Evolutionary conservation across 2,888 invertebrate genomes (phyloP).

Genomic region (Andrena flavipes): DNA sequence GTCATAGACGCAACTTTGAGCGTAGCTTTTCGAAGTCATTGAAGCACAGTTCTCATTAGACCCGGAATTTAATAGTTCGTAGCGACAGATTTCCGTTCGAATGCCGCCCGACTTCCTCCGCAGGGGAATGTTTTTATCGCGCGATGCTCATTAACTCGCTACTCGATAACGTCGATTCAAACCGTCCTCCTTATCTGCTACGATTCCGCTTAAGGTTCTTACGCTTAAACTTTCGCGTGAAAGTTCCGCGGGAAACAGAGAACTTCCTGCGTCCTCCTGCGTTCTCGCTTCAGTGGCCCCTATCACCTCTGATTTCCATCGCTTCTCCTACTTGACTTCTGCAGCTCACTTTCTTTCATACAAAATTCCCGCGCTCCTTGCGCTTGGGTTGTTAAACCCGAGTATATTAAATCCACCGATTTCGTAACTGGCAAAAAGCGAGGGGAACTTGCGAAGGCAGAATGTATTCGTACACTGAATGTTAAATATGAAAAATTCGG

Average conservation of each 20-base stretch:
- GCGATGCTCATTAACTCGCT: constrained; percentile 66
- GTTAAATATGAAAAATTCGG: not conserved
- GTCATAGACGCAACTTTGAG: not conserved
- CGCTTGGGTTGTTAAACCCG: constrained; percentile 46
- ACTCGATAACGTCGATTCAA: constrained; percentile 69
- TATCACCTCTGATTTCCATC: constrained; percentile 45
- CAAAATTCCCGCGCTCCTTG: not conserved
- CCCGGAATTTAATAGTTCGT: constrained; percentile 28
- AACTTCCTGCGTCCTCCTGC: constrained; percentile 57
- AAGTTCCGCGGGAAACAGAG: constrained; percentile 62
- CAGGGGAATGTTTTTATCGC: constrained; percentile 64
- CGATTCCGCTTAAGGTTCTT: constrained; percentile 53
- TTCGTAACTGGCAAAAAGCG: not conserved
- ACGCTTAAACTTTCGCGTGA: constrained; percentile 66
- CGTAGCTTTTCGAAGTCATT: constrained; percentile 6
- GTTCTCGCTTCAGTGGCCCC: constrained; percentile 63
- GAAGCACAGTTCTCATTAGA: constrained; percentile 1
- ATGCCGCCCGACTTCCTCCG: constrained; percentile 26
- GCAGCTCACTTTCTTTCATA: constrained; percentile 3
- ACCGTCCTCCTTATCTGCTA: constrained; percentile 45
- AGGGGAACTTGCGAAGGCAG: too few species aligned
- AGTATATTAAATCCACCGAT: constrained; percentile 43
- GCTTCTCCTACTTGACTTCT: constrained; percentile 6
- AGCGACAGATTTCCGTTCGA: constrained; percentile 19
- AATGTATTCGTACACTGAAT: not conserved